Evolutionary conservation across 2,113 vertebrate genomes (phyloP).

Genomic region (Lynx canadensis): DNA sequence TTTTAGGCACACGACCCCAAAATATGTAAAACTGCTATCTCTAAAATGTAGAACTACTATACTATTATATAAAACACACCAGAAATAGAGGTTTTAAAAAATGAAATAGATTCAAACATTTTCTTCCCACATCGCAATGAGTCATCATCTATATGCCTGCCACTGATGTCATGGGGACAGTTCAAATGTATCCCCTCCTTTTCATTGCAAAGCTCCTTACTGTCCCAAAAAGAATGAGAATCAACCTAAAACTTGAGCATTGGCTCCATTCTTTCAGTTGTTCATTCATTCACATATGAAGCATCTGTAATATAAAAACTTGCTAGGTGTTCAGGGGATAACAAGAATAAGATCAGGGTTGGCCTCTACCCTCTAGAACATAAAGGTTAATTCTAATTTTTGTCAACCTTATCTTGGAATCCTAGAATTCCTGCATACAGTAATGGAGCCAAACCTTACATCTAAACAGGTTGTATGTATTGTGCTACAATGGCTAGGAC

Average conservation of each 20-base stretch:
- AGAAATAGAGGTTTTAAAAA: slow-evolving; percentile 9
- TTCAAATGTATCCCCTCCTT: slow-evolving; percentile 3
- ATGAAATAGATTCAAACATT: background rate
- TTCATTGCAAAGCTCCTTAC: background rate
- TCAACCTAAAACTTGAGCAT: background rate
- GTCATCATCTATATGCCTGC: background rate
- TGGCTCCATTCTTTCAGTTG: background rate
- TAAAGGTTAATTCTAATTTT: background rate
- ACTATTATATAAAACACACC: background rate
- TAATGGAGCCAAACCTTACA: background rate
- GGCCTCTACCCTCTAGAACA: background rate
- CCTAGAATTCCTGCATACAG: background rate
- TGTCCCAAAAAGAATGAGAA: background rate
- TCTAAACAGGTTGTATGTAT: background rate
- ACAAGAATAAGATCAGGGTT: background rate
- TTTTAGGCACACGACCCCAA: background rate
- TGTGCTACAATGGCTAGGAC: background rate
- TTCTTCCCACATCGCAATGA: background rate
- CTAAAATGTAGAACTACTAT: background rate
- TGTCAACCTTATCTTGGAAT: slow-evolving; percentile 3
- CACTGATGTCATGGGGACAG: background rate
- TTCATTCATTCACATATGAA: background rate
- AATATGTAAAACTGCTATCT: background rate
- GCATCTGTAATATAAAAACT: background rate
- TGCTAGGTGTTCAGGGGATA: background rate